Evolutionary conservation across 2,797 vertebrate genomes (phyloP).

Genomic region (Cephalopachus bancanus): DNA sequence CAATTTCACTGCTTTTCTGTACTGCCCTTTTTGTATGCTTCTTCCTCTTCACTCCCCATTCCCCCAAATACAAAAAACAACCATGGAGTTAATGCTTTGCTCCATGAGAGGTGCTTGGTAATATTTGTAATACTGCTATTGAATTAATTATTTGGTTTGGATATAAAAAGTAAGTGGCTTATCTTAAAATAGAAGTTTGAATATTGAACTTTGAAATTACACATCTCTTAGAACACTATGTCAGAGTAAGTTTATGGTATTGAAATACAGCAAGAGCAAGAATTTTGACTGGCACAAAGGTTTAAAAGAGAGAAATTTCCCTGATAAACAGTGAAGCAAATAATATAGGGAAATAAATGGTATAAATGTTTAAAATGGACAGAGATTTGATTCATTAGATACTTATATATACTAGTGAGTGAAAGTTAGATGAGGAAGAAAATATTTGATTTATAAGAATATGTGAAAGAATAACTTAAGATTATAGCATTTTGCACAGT

Average conservation of each 20-base stretch:
- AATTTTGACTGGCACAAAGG: not conserved
- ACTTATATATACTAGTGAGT: not conserved
- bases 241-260: not conserved
- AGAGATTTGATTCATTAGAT: not conserved
- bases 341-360: not conserved
- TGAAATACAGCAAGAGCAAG: conserved; percentile 1
- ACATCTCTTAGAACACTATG: conserved; percentile 11
- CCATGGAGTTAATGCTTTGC: not conserved
- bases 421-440: conserved; percentile 47
- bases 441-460: conserved; percentile 5
- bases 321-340: not conserved
- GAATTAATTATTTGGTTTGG: not conserved
- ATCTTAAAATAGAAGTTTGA: conserved; percentile 9
- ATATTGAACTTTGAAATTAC: conserved; percentile 50
- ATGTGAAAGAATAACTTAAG: not conserved
- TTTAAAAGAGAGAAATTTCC: not conserved
- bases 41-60: fast-evolving
- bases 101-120: not conserved
- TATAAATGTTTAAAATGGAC: not conserved
- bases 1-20: not conserved
- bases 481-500: not conserved
- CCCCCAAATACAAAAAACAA: not conserved
- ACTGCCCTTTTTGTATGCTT: not conserved
- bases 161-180: not conserved
- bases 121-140: conserved; percentile 42